Base-by-base conservation (phyloP, 2,113 vertebrate genomes). In the Leptocoma aspasia region DNA sequence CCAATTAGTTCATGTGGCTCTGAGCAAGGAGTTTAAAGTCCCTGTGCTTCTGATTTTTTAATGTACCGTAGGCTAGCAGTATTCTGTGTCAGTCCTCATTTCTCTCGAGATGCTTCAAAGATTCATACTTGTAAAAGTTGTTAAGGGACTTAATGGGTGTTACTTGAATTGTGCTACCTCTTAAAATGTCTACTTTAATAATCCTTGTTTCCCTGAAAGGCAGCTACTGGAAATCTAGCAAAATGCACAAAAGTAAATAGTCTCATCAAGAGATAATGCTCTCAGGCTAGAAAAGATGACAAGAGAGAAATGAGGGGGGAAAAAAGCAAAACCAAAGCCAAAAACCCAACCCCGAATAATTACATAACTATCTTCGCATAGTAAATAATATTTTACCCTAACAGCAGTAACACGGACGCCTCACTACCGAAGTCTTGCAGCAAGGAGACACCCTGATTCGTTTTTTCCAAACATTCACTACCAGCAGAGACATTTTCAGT, bases 101-200 rank as follows among this genome's bases (percentile, higher is more conserved):
- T 76, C 79, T 44, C 71, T 54, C 4, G 41, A 92, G 87, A 69
- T 73, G 54, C 63, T 88, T 87, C 82, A 52, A 71, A 85, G 82
- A 81, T 63, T 73, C 90, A 88, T 68, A 44, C 44, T 81, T 92
- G 66, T 57, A 85, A 42, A 95, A 90, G 56, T 64, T 65, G 71
- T 85, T 94, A 79, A 87, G 83, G 70, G 53, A 80, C 50, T 82
- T 82, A 79, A 87, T 18, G 45, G 72, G 41, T 72, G 63, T 89
- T 83, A 75, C 69, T 86, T 82, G 83, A 89, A 86, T 68, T 83
- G 56, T 83, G 79, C 75, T 86, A 54, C 50, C 52, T 82, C 64
- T 91, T 73, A 85, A 95, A 94, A 86, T 47, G 75, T 64, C 89
- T 94, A 14, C 86, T 83, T 91, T 70, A 91, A 83, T 84, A 92